A percentile compares a stretch with the other conserved stretches of the same genome.
Evolutionary conservation across 2,888 invertebrate species (phyloP).

Genomic region (Lumbricus terrestris): DNA sequence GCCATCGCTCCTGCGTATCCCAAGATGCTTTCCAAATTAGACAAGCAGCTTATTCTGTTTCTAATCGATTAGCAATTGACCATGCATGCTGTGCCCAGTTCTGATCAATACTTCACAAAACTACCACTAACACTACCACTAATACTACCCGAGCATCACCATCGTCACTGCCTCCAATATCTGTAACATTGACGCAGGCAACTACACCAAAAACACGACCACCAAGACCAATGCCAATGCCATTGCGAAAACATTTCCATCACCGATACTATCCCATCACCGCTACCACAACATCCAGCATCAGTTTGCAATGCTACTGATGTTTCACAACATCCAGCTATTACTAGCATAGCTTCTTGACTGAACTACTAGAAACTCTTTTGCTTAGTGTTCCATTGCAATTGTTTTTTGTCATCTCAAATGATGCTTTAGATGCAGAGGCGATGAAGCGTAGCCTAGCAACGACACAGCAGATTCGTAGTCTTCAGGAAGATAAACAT

Average conservation of each 20-base stretch:
- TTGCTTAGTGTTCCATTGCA: too few relatives aligned
- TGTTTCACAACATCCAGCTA: background rate
- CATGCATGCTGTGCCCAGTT: too few relatives aligned
- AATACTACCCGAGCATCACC: background rate
- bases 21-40: too few relatives aligned
- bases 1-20: too few relatives aligned
- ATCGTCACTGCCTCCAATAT: background rate
- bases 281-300: too few relatives aligned
- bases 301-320: background rate
- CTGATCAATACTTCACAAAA: too few relatives aligned
- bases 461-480: slow-evolving; percentile 46
- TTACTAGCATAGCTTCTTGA: too few relatives aligned
- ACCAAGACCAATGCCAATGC: background rate
- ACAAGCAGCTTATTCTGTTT: too few relatives aligned
- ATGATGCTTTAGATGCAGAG: slow-evolving; percentile 23
- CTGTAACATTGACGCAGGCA: background rate
- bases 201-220: background rate
- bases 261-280: background rate
- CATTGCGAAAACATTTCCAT: slow-evolving; percentile 32
- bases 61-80: too few relatives aligned
- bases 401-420: background rate
- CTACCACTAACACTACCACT: background rate
- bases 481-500: slow-evolving; percentile 52
- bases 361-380: too few relatives aligned
- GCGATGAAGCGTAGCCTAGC: slow-evolving; percentile 17